A percentile compares a stretch with the other conserved stretches of the same genome.
phyloP scores from a whole-genome alignment of 2,888 invertebrate genomes.

The Ophonus ardosiacus region DNA sequence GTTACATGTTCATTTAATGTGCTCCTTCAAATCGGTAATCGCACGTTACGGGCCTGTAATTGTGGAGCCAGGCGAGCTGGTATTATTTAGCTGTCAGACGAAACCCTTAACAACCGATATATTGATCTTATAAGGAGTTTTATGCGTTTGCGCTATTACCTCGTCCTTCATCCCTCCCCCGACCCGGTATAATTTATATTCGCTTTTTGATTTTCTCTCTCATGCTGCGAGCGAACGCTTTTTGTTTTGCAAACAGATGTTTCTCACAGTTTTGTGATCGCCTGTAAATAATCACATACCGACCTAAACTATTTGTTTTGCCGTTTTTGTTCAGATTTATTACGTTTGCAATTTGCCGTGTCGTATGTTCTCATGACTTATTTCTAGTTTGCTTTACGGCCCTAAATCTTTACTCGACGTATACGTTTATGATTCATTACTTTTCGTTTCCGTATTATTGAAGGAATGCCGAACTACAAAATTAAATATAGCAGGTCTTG shows the following conservation, averaged over 20 bases:
- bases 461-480: not conserved
- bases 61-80: slow-evolving; percentile 46
- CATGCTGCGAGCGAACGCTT: slow-evolving; percentile 3
- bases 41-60: slow-evolving; percentile 48
- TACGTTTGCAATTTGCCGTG: slow-evolving; percentile 10
- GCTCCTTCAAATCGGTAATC: slow-evolving; percentile 39
- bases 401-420: not conserved
- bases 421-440: not conserved
- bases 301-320: slow-evolving; percentile 32
- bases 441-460: not conserved
- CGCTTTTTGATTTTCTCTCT: slow-evolving; percentile 50
- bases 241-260: slow-evolving; percentile 33
- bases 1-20: slow-evolving; percentile 49
- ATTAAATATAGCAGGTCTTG: too few species aligned
- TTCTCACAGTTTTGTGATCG: slow-evolving; percentile 44
- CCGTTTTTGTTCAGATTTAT: slow-evolving; percentile 13
- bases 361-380: not conserved
- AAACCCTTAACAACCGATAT: slow-evolving; percentile 68
- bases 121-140: slow-evolving; percentile 70
- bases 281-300: slow-evolving; percentile 10
- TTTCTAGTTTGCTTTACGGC: not conserved
- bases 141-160: slow-evolving; percentile 70
- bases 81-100: slow-evolving; percentile 67
- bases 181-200: slow-evolving; percentile 26
- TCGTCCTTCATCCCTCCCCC: slow-evolving; percentile 55